Evolutionary conservation across 2,888 invertebrate genomes (phyloP).

Genomic region (Helleia helle): DNA sequence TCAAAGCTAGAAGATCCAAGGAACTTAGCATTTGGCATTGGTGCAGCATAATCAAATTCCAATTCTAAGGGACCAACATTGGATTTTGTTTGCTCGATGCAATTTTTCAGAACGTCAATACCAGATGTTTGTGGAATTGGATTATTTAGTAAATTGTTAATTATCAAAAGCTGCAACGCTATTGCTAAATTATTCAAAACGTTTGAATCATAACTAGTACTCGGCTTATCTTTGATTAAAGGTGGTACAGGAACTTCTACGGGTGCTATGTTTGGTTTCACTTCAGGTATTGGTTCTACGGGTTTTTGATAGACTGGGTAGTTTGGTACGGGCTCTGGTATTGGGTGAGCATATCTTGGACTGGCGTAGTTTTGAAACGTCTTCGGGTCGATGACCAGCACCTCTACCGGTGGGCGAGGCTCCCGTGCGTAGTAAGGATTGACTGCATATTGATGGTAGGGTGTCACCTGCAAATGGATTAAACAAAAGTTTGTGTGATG

Average conservation of each 20-base stretch:
- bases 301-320: slow-evolving; percentile 5
- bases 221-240: slow-evolving; percentile 6
- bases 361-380: background rate
- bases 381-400: background rate
- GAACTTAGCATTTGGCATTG: slow-evolving; percentile 28
- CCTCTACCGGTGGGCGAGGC: background rate
- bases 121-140: slow-evolving; percentile 20
- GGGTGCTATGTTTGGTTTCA: background rate
- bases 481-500: too few relatives aligned
- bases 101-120: background rate
- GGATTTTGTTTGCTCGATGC: background rate
- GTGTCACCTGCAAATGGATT: slow-evolving; percentile 4
- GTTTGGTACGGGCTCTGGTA: background rate
- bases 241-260: background rate
- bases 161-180: slow-evolving; percentile 47
- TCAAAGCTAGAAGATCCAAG: slow-evolving; percentile 28
- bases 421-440: slow-evolving; percentile 1
- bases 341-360: background rate
- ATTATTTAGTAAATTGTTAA: slow-evolving; percentile 45
- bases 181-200: slow-evolving; percentile 54
- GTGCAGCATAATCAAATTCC: slow-evolving; percentile 21
- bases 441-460: slow-evolving; percentile 3
- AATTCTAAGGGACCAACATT: slow-evolving; percentile 10
- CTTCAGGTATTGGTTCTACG: background rate
- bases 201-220: slow-evolving; percentile 31